A percentile compares a stretch with the other conserved stretches of the same genome.
These are phyloP conservation scores for Galago senegalensis DNA, from an alignment of 2,797 vertebrate genomes.

Conservation along the genomic window DNA sequence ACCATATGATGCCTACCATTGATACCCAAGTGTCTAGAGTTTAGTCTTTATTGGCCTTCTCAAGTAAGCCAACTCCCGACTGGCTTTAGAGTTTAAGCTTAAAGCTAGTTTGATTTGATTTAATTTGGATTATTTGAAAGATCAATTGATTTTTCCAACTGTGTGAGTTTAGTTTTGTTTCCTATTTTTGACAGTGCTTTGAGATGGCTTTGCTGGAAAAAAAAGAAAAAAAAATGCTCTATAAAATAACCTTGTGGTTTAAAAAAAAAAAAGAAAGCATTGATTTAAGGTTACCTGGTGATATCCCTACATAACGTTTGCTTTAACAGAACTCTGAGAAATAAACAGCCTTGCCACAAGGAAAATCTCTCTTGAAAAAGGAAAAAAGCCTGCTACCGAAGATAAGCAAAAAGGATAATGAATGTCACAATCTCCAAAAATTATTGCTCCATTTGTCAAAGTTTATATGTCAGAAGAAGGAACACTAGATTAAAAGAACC, in stretches of 20 bases:
- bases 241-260: constrained; percentile 83
- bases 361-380: constrained; percentile 84
- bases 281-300: constrained; percentile 81
- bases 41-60: constrained; percentile 56
- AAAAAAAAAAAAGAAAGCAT: constrained; percentile 82
- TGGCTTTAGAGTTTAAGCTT: constrained; percentile 81
- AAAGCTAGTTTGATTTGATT: constrained; percentile 86
- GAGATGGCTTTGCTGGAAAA: constrained; percentile 79
- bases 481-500: constrained; percentile 79
- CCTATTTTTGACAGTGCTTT: constrained; percentile 84
- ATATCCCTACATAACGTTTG: constrained; percentile 86
- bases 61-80: constrained; percentile 63
- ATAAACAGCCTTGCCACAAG: constrained; percentile 85
- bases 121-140: constrained; percentile 88
- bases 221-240: constrained; percentile 50
- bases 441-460: constrained; percentile 85
- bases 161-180: constrained; percentile 85
- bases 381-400: constrained; percentile 75
- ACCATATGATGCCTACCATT: not conserved
- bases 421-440: constrained; percentile 85
- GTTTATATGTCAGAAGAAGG: constrained; percentile 79
- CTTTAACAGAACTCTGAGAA: constrained; percentile 85
- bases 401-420: constrained; percentile 86
- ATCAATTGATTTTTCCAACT: constrained; percentile 86
- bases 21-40: not conserved